Evolutionary conservation across 2,113 vertebrate species (phyloP).

Genomic region (Tragelaphus imberbis): DNA sequence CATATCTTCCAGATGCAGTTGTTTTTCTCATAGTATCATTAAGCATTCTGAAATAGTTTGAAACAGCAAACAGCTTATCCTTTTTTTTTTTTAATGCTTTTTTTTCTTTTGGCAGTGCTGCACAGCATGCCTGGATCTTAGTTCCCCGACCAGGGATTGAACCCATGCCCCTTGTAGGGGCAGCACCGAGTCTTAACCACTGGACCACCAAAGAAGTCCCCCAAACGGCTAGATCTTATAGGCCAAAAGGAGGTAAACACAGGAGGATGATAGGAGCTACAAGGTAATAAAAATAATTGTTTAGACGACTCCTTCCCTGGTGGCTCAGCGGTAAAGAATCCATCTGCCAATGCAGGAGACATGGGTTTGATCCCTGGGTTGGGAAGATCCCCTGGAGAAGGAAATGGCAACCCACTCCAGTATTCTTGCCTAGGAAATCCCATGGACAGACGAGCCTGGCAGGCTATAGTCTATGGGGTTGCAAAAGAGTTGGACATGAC

Average conservation of each 20-base stretch:
- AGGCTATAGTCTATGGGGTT: background rate
- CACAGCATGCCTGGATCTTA: background rate
- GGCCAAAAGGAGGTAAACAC: conserved; percentile 28
- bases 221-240: background rate
- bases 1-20: background rate
- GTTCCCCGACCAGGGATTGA: background rate
- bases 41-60: background rate
- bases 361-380: background rate
- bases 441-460: background rate
- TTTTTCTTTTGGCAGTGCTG: background rate
- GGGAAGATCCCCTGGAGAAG: background rate
- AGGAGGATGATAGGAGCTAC: background rate
- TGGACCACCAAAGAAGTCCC: background rate
- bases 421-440: background rate
- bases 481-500: background rate
- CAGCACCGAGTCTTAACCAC: background rate
- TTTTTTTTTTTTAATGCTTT: background rate
- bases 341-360: background rate
- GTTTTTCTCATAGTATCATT: background rate
- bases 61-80: background rate
- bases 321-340: background rate
- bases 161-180: background rate
- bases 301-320: background rate
- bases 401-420: background rate
- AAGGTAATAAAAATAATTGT: background rate